Conservation (phyloP, 2,797 vertebrate genomes). For the Adelosebastes latens region DNA sequence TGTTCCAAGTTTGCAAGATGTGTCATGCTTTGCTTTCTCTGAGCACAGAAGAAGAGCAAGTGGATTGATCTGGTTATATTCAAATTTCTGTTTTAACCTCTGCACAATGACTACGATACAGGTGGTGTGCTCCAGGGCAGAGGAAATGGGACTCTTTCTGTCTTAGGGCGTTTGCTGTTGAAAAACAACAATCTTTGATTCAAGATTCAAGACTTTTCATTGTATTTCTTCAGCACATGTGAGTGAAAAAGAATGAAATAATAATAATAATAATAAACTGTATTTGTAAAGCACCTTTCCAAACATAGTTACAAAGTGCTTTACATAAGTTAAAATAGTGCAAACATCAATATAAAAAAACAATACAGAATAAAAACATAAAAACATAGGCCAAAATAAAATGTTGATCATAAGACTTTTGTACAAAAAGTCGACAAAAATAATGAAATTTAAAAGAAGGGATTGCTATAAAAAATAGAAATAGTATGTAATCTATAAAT, state of each 20-base stretch:
- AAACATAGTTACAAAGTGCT: no score
- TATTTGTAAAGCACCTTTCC: no score
- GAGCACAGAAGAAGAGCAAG: not conserved
- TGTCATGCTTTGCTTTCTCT: not conserved
- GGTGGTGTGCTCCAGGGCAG: not conserved
- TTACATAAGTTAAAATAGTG: no score
- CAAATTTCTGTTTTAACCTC: not conserved
- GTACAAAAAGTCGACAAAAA: no score
- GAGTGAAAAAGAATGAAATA: not conserved
- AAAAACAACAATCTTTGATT: not conserved
- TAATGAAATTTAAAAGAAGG: no score
- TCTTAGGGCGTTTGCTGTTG: not conserved
- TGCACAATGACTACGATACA: not conserved
- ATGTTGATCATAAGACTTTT: no score
- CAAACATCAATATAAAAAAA: no score
- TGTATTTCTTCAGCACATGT: not conserved
- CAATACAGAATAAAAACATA: no score
- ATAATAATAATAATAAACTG: no score
- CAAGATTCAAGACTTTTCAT: not conserved
- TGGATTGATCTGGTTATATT: not conserved
- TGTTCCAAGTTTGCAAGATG: not conserved
- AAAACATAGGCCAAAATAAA: no score
- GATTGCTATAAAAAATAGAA: no score
- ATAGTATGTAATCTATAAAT: not conserved
- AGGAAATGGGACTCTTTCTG: not conserved